phyloP scores from a whole-genome alignment of 2,113 vertebrate species.

The Cyrtonyx montezumae region DNA sequence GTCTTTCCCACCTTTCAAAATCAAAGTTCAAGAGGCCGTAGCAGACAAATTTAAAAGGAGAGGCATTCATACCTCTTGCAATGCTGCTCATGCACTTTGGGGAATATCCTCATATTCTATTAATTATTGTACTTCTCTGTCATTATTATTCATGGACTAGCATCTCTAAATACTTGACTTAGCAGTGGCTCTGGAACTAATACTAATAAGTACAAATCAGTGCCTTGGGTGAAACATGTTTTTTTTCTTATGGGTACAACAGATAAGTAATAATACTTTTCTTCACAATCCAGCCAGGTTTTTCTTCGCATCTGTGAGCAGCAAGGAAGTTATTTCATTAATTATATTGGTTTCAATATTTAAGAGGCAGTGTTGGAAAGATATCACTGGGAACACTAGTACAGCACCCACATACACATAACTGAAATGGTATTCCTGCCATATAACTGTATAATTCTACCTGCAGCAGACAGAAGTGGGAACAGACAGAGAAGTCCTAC shows the following conservation, averaged over 20 bases:
- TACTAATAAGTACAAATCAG: conserved; percentile 72
- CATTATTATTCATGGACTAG: conserved; percentile 77
- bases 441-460: not conserved
- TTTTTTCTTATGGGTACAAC: not conserved
- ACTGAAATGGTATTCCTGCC: accelerated
- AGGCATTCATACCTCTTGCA: conserved; percentile 59
- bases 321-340: not conserved
- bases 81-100: conserved; percentile 66
- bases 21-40: conserved; percentile 77
- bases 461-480: not conserved
- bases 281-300: not conserved
- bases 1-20: conserved; percentile 70
- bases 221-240: conserved; percentile 1
- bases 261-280: not conserved
- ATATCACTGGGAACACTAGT: not conserved
- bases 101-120: conserved; percentile 77
- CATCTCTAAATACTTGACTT: conserved; percentile 79
- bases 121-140: conserved; percentile 76
- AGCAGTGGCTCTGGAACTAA: conserved; percentile 76
- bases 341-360: not conserved
- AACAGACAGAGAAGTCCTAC: not conserved
- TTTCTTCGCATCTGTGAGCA: not conserved
- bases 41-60: conserved; percentile 69
- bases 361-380: not conserved
- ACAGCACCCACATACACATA: not conserved